phyloP scores from a whole-genome alignment of 2,113 vertebrate species.

The Diadophis punctatus region DNA sequence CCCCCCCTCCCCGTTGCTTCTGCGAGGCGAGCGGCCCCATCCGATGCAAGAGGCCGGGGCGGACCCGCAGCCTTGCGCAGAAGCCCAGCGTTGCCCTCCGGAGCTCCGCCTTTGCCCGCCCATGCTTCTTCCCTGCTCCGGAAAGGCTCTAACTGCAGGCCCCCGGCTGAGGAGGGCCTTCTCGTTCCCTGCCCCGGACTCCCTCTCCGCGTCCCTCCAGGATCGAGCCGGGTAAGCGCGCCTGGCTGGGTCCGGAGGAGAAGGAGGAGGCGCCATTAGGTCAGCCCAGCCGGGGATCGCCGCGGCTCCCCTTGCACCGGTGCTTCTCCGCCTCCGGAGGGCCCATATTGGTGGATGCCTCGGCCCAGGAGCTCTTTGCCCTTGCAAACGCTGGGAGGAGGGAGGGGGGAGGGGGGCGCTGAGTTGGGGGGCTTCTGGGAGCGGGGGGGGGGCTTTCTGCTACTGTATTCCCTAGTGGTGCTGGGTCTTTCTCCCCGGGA shows the following conservation, averaged over 20 bases:
- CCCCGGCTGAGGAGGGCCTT: too few species aligned
- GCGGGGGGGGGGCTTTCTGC: neutral
- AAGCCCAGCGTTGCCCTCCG: too few species aligned
- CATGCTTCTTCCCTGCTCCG: too few species aligned
- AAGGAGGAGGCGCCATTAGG: neutral
- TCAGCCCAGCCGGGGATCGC: neutral
- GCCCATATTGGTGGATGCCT: neutral
- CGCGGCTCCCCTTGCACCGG: neutral
- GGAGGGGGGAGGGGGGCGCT: too few species aligned
- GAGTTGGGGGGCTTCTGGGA: neutral
- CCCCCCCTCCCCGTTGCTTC: too few species aligned
- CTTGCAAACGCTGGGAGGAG: neutral
- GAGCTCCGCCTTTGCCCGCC: too few species aligned
- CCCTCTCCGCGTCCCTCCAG: neutral
- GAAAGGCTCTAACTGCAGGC: too few species aligned
- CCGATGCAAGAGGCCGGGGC: too few species aligned
- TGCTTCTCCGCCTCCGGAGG: neutral
- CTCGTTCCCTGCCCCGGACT: neutral
- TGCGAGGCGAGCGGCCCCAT: too few species aligned
- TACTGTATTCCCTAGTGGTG: neutral
- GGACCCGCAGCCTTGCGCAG: too few species aligned
- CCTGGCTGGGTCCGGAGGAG: neutral
- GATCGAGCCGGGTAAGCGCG: neutral
- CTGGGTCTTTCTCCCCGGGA: neutral
- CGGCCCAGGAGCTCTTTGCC: neutral